Evolutionary conservation across 2,888 invertebrate genomes (phyloP), one percentile per base, ranked within the genome.

Genomic region (Aspidiotus destructor): DNA sequence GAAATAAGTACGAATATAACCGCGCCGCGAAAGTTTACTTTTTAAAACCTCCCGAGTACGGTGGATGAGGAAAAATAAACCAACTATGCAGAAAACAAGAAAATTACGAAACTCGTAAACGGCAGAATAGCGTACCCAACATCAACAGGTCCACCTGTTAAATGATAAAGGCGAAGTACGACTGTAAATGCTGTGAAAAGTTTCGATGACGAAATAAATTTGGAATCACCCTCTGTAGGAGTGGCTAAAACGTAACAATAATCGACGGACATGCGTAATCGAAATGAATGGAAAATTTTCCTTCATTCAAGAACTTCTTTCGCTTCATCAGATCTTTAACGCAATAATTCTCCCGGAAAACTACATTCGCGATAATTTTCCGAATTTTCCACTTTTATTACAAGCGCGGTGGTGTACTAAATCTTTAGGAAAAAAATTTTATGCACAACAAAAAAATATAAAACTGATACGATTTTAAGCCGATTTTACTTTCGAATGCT

Each of bases 101-200:
- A 16, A n/a, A 16, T 54, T 54, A 52, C 28, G 28, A 28, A 28
- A 28, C 28, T 28, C 28, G 13, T 17, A 54, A 17, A 54, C 55
- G 58, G 13, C 13, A 58, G 40, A 17, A 17, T 16, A 17, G 40
- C 65, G 65, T 65, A 58, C 28, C 42, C 44, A 65, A 48, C 65
- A 65, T 65, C 65, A 65, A 65, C 65, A 65, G 65, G 65, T 65
- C 65, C 65, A 65, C 65, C 65, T 65, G 65, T 65, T 65, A 65
- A 65, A 44, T 65, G 65, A 65, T 65, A 58, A 58, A 58, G 58
- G 58, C 58, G 58, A 58, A 58, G 58, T 58, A 65, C 57, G 65
- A 65, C 65, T 65, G 65, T 48, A 65, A 65, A 58, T 64, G 65
- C 58, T 65, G 16, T 44, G 65, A 57, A 65, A 65, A 55, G 17